A percentile compares a stretch with the other conserved stretches of the same genome.
phyloP scores from a whole-genome alignment of 1,140 invertebrate genomes.

The Lineus longissimus region DNA sequence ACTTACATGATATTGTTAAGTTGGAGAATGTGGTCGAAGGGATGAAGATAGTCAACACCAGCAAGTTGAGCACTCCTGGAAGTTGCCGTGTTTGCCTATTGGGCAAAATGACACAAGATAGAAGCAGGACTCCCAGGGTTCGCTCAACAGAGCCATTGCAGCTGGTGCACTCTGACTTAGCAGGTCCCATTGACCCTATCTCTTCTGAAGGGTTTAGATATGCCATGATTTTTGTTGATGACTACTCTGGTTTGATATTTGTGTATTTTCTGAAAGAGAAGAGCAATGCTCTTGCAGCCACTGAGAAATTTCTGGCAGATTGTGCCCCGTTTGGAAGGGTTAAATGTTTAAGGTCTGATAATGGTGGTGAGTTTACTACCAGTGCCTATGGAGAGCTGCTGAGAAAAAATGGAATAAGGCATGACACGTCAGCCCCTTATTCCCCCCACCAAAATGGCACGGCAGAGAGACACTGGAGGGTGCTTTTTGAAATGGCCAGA shows the following conservation, averaged over 20 bases:
- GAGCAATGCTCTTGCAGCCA: slow-evolving; percentile 10
- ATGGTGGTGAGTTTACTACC: not conserved
- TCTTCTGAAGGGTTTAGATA: slow-evolving; percentile 14
- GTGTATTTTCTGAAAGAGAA: slow-evolving; percentile 20
- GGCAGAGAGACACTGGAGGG: slow-evolving; percentile 11
- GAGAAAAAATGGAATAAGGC: not conserved
- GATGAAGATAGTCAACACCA: slow-evolving; percentile 3
- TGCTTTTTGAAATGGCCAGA: slow-evolving; percentile 18
- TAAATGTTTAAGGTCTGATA: not conserved
- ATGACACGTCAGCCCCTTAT: slow-evolving; percentile 12
- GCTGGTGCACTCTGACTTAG: slow-evolving; percentile 16
- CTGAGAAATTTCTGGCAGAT: slow-evolving; percentile 13
- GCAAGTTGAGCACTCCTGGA: too few relatives aligned
- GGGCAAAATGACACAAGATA: slow-evolving; percentile 10
- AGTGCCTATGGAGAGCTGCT: not conserved
- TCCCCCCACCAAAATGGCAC: slow-evolving; percentile 20
- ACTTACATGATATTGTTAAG: not conserved
- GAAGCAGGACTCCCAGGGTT: not conserved
- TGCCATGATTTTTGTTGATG: slow-evolving; percentile 16
- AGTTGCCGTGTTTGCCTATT: not conserved
- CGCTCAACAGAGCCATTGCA: slow-evolving; percentile 3
- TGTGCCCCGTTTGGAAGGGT: not conserved
- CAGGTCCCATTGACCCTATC: slow-evolving; percentile 10
- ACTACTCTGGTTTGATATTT: slow-evolving; percentile 11
- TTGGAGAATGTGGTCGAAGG: slow-evolving; percentile 6